A percentile compares a stretch with the other conserved stretches of the same genome.
These are phyloP conservation scores for Cheirogaleus major DNA, from an alignment of 2,797 vertebrate species.

Conservation along the genomic window DNA sequence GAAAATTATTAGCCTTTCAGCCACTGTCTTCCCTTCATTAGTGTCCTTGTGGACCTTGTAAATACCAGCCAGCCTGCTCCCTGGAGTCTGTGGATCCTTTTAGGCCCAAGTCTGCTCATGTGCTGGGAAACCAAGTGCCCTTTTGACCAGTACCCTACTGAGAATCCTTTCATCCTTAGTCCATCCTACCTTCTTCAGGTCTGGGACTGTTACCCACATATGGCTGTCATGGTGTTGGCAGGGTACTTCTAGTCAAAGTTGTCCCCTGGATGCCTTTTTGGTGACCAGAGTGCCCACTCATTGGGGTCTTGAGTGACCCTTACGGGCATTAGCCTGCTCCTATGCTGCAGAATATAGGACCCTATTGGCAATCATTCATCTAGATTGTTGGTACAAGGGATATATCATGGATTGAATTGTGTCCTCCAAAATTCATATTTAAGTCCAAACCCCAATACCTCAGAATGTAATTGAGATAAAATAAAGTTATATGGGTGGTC, in stretches of 20 bases:
- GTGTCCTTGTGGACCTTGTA: neutral
- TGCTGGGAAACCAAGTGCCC: neutral
- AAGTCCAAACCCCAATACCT: neutral
- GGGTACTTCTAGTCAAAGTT: neutral
- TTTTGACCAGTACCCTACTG: neutral
- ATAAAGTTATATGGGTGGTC: neutral
- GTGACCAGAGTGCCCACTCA: neutral
- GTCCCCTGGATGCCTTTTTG: neutral
- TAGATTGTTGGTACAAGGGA: neutral
- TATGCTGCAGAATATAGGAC: neutral
- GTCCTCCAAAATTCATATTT: neutral
- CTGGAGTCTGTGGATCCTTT: neutral
- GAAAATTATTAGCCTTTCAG: neutral
- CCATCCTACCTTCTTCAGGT: neutral
- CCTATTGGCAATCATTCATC: neutral
- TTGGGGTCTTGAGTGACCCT: neutral
- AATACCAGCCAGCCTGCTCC: neutral
- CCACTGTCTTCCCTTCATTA: neutral
- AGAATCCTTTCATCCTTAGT: neutral
- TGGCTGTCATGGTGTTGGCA: neutral
- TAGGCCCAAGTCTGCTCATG: neutral
- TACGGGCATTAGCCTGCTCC: neutral
- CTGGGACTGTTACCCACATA: neutral
- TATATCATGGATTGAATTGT: neutral
- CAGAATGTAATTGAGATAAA: neutral